A percentile compares a stretch with the other conserved stretches of the same genome.
Conservation (phyloP, 2,113 vertebrate species). For the Urocitellus parryii region DNA sequence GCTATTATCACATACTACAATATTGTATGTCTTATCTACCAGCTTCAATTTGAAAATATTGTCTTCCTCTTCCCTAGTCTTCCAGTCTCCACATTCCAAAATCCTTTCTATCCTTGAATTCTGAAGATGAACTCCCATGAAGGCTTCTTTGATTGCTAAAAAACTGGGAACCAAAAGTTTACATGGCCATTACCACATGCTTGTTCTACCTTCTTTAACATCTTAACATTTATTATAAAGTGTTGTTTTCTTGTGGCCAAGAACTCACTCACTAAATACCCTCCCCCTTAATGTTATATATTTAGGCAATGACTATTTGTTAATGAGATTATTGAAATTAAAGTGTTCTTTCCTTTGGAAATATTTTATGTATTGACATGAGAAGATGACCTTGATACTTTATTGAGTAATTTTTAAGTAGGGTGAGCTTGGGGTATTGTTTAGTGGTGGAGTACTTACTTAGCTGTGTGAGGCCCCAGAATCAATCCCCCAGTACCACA, state of each 20-base stretch:
- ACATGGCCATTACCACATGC: neutral
- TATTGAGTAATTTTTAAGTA: neutral
- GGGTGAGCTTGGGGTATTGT: too few species aligned
- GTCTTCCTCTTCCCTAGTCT: neutral
- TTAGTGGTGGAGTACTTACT: too few species aligned
- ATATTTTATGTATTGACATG: neutral
- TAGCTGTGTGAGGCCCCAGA: too few species aligned
- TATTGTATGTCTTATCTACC: neutral
- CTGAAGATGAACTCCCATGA: neutral
- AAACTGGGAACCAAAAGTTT: neutral
- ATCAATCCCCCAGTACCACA: too few species aligned
- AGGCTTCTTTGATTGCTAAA: neutral
- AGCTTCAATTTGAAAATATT: neutral
- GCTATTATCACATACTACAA: neutral
- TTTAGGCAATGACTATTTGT: constrained; percentile 9
- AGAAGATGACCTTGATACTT: neutral
- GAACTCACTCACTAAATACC: neutral
- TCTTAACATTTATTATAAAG: neutral
- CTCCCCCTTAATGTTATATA: neutral
- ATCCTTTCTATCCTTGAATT: neutral
- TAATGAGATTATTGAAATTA: neutral
- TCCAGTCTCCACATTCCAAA: neutral
- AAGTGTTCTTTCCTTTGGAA: neutral
- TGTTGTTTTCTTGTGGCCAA: neutral
- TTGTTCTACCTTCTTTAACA: neutral